Conservation (phyloP, 1,140 invertebrate genomes). For the Drosophila lini region DNA sequence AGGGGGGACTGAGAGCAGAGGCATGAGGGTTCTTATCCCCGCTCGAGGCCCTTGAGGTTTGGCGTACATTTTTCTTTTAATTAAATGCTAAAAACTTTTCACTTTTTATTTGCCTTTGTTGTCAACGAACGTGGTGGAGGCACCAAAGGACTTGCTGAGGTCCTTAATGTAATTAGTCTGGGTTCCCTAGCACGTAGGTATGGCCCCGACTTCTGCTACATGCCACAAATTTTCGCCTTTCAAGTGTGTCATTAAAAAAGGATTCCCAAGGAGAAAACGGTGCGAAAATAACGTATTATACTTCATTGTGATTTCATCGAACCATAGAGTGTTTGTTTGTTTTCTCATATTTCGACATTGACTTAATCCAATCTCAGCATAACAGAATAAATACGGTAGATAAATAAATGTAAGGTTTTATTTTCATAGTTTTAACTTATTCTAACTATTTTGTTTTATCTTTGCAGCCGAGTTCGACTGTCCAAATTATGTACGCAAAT, state of each 20-base stretch:
- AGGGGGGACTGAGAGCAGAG: neutral
- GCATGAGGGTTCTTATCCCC: neutral
- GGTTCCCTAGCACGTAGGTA: slow-evolving; percentile 28
- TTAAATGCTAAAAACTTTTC: slow-evolving; percentile 72
- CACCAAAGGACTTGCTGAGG: slow-evolving; percentile 15
- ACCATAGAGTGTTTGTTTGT: no score
- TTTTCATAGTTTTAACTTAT: no score
- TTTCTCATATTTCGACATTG: no score
- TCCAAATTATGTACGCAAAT: no score
- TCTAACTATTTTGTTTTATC: no score
- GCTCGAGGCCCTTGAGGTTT: slow-evolving; percentile 29
- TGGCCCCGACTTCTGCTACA: neutral
- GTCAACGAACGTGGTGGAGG: slow-evolving; percentile 1
- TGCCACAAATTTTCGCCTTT: slow-evolving; percentile 50
- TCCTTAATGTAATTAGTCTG: slow-evolving; percentile 62
- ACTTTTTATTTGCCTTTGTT: slow-evolving; percentile 39
- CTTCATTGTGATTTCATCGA: neutral
- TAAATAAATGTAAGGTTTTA: no score
- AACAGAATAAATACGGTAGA: no score
- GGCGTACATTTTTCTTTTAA: slow-evolving; percentile 64
- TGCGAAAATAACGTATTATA: neutral
- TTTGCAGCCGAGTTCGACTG: no score
- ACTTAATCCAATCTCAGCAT: no score
- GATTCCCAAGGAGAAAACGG: neutral
- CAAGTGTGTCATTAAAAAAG: slow-evolving; percentile 29